Evolutionary conservation across 2,113 vertebrate genomes (phyloP).

Genomic region (Mustelus asterias): DNA sequence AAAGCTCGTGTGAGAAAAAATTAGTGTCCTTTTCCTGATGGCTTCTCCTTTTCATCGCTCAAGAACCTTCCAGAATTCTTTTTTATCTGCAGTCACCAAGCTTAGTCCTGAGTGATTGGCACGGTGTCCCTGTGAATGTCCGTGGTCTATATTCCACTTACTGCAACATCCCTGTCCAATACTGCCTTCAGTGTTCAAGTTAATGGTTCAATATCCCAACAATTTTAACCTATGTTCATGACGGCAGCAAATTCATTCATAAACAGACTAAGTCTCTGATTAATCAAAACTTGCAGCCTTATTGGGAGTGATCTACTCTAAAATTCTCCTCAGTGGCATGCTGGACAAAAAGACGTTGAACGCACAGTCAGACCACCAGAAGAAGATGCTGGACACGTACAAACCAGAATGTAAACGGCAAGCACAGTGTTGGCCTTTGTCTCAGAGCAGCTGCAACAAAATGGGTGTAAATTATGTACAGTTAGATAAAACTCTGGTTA

Average conservation of each 20-base stretch:
- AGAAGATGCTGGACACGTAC: background rate
- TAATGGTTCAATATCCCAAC: background rate
- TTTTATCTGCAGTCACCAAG: background rate
- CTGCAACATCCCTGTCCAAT: background rate
- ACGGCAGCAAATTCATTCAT: background rate
- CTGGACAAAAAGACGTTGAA: background rate
- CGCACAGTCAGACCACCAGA: background rate
- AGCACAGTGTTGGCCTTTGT: background rate
- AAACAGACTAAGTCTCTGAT: no score
- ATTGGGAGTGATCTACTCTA: no score
- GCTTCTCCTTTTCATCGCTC: background rate
- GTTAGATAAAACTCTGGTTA: background rate
- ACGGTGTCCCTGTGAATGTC: background rate
- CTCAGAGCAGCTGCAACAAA: no score
- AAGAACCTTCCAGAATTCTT: background rate
- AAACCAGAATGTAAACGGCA: background rate
- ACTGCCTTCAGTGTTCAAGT: background rate
- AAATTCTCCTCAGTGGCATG: background rate
- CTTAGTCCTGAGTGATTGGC: background rate
- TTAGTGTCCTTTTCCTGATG: background rate
- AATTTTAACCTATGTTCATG: background rate
- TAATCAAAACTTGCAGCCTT: background rate
- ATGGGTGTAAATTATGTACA: background rate
- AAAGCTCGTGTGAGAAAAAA: background rate
- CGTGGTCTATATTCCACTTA: no score